A percentile compares a stretch with the other conserved stretches of the same genome.
Evolutionary conservation across 2,113 vertebrate genomes (phyloP).

Genomic region (Canis aureus): DNA sequence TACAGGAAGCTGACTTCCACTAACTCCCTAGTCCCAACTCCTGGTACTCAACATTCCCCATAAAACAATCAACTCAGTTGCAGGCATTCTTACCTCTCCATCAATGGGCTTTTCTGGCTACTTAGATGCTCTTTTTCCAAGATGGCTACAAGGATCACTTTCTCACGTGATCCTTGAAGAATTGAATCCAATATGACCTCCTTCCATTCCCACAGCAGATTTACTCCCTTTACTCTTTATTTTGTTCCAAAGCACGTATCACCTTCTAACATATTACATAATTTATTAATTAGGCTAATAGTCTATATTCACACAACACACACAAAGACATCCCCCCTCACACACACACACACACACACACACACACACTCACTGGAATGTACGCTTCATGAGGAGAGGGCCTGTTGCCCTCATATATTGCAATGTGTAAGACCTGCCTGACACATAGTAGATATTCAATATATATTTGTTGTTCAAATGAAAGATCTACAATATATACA

Average conservation of each 20-base stretch:
- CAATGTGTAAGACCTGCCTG: neutral
- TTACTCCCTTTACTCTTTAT: neutral
- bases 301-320: neutral
- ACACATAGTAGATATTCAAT: neutral
- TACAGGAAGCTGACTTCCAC: neutral
- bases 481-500: neutral
- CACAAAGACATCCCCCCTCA: neutral
- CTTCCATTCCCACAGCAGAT: neutral
- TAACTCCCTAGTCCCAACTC: neutral
- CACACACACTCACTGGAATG: neutral
- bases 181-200: neutral
- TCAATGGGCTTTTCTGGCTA: rapidly evolving
- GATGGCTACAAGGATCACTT: neutral
- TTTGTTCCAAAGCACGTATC: neutral
- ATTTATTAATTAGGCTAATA: neutral
- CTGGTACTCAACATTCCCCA: neutral
- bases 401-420: neutral
- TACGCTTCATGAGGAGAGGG: neutral
- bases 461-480: neutral
- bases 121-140: neutral
- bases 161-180: neutral
- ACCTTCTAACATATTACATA: neutral
- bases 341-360: neutral
- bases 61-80: neutral
- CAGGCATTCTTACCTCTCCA: neutral